Evolutionary conservation across 2,888 invertebrate genomes (phyloP).

Genomic region (Junonia oenone): DNA sequence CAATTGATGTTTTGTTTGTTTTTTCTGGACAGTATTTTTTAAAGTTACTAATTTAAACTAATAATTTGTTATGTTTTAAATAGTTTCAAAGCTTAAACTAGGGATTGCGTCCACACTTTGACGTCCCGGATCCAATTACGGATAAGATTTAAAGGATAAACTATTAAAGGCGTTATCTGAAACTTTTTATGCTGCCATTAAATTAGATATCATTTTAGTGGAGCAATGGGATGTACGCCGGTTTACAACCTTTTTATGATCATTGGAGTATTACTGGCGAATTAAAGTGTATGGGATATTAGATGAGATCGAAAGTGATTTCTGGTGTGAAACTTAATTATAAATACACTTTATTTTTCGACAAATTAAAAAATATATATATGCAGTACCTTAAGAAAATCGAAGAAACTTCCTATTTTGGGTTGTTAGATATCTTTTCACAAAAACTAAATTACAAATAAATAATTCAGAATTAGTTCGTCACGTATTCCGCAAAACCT

Average conservation of each 20-base stretch:
- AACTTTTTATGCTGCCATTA: constrained; percentile 30
- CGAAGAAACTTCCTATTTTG: too few relatives aligned
- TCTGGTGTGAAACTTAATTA: neutral
- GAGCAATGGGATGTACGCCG: constrained; percentile 26
- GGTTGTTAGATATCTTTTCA: too few relatives aligned
- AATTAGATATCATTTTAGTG: constrained; percentile 32
- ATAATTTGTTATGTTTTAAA: too few relatives aligned
- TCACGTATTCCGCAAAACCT: too few relatives aligned
- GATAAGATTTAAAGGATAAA: constrained; percentile 30
- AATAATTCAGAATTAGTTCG: too few relatives aligned
- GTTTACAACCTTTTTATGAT: constrained; percentile 31
- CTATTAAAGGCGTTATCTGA: constrained; percentile 27
- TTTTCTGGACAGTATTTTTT: too few relatives aligned
- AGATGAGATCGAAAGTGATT: constrained; percentile 9
- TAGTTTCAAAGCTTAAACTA: too few relatives aligned
- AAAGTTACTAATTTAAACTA: too few relatives aligned
- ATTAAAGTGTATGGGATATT: constrained; percentile 18
- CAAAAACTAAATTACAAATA: too few relatives aligned
- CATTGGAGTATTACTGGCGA: constrained; percentile 26
- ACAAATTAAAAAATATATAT: neutral
- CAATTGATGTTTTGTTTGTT: too few relatives aligned
- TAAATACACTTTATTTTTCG: neutral
- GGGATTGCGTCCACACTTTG: constrained; percentile 1
- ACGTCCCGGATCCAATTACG: constrained; percentile 22
- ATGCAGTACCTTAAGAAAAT: too few relatives aligned